A percentile compares a stretch with the other conserved stretches of the same genome.
Evolutionary conservation across 1,140 invertebrate genomes (phyloP).

Genomic region (Phymorhynchus buccinoides): DNA sequence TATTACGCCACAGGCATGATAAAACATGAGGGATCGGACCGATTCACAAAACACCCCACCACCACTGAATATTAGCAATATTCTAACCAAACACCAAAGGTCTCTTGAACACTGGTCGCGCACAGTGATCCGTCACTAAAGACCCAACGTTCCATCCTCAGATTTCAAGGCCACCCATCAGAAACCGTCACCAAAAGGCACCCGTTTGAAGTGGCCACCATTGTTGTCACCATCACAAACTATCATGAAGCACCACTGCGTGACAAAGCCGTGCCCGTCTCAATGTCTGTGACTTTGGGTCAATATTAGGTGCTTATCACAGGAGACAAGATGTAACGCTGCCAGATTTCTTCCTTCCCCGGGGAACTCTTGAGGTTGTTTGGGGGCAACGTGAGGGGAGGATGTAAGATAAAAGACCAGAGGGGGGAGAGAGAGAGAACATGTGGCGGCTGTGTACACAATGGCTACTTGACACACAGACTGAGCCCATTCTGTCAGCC

Average conservation of each 20-base stretch:
- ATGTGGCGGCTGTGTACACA: background rate
- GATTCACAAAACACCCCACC: too few relatives aligned
- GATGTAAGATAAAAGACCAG: background rate
- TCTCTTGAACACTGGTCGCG: background rate
- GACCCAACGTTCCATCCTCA: background rate
- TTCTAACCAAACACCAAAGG: too few relatives aligned
- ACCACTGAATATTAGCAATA: too few relatives aligned
- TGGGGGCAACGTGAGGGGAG: background rate
- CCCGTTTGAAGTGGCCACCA: background rate
- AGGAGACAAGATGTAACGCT: background rate
- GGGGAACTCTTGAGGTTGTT: background rate
- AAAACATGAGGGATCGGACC: background rate
- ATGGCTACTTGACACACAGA: slow-evolving; percentile 18
- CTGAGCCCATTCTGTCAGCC: slow-evolving; percentile 12
- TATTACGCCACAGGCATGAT: background rate
- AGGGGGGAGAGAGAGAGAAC: background rate
- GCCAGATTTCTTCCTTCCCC: too few relatives aligned
- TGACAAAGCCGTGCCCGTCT: background rate
- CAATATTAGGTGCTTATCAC: background rate
- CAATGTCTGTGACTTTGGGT: background rate
- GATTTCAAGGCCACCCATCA: too few relatives aligned
- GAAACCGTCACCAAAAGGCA: background rate
- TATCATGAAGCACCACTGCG: background rate
- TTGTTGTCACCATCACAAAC: background rate
- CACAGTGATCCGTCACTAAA: background rate